Evolutionary conservation across 2,113 vertebrate species (phyloP), one percentile per base, ranked within the genome.

Genomic region (Zapus hudsonius): DNA sequence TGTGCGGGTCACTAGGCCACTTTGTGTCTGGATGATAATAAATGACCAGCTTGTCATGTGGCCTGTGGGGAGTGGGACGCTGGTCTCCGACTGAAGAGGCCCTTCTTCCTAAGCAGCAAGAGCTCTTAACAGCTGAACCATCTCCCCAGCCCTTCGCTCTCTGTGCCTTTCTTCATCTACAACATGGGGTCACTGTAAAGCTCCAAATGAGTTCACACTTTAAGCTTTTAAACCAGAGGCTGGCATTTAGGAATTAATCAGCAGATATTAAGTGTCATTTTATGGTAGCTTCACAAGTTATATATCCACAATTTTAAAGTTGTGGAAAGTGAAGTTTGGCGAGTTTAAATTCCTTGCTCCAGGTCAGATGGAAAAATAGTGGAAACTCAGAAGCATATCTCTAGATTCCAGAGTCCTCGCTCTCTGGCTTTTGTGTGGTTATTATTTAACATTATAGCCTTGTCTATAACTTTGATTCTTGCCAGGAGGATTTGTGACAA

Each of bases 271-370:
- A 67, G 59, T 93, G 57, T 69, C 59, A 47, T 66, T 87, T 91
- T 88, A 67, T 67, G 73, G 87, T 66, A 78, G 87, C 81, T 55
- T 87, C 85, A 47, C 73, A 47, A 92, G 76, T 57, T 81, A 29
- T 81, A 81, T 80, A 61, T 90, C 78, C 31, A n/a, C 72, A 63
- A 16, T 76, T 89, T 95, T 81, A 84, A 4, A 19, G 38, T 16
- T 47, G n/a, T 84, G 63, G 79, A 93, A 76, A 87, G 59, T 72
- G 73, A 96, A 87, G 85, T 90, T 90, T 87, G 38, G 40, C 94
- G 84, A 89, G 90, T 64, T 95, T 79, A 57, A 91, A 92, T 94
- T 91, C 76, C 73, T 78, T 81, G 73, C 91, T 47, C 40, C 78
- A 22, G 78, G 85, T n/a, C 90, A 85, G 59, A 55, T 40, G 52